Evolutionary conservation across 1,140 invertebrate genomes (phyloP), one percentile per base, ranked within the genome.

Genomic region (Pseudomyrmex concolor): DNA sequence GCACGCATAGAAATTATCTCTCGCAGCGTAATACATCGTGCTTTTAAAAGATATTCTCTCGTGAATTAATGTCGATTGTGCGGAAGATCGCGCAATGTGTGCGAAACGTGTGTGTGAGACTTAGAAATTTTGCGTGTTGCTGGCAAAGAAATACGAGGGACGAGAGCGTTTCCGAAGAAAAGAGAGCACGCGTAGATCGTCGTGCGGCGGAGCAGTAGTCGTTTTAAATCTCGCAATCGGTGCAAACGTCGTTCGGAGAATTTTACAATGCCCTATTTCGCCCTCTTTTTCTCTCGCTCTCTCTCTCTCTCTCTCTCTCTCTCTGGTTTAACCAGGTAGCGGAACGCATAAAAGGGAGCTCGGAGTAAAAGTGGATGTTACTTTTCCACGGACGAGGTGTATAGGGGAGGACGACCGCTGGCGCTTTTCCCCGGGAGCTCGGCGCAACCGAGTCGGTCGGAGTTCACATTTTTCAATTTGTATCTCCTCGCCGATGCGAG

Each of bases 151-250:
- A 71, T 70, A 67, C 10, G 43, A 15, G 7, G 45, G 13, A 13
- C 19, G n/a, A 50, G 45, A 17, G 50, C 25, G 34, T 59, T 54
- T 59, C 64, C 43, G 34, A 19, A 50, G 66, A 71, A 9, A 76
- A 22, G 17, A 59, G 70, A 19, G 34, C 34, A 34, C 34, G 34
- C 34, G 34, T 50, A 13, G 57, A 34, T 64, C 62, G 50, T 55
- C 64, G 54, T n/a, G 34, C 34, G 68, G n/a, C 45, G 22, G 68
- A 68, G 50, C 25, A 4, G 48, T 78, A 72, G 51, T 57, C 68
- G 55, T 66, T 87, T 34, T 86, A 87, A 87, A 86, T 77, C 78
- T 71, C 64, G 54, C 85, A 85, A 87, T 87, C 81, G 81, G 76
- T 87, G 62, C 62, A 68, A 66, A n/a, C 45, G 57, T 86, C 50